Base-by-base conservation (phyloP, 2,797 vertebrate species). In the Hozukius guyotensis region DNA sequence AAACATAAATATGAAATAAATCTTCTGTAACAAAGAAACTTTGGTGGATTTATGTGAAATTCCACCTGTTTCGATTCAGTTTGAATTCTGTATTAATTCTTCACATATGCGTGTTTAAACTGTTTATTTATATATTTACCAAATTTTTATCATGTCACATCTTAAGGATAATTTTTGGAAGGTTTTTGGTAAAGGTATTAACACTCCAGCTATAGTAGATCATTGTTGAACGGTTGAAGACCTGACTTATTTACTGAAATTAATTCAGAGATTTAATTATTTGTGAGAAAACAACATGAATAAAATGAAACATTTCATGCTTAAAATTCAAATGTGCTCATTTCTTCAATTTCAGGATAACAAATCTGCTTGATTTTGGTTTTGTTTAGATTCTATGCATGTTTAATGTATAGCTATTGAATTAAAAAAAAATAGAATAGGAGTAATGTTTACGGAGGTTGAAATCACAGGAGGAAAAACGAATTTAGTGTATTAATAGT, bases 211-310 rank as follows among this genome's bases (percentile, higher is more conserved):
- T 67, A 12, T 8, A 29, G 61, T 2, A 77, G 14, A 87, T 83
- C 20, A 10, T 12, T 78, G 60, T 27, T 81, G 18, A 77, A 83
- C 4, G 5, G 34, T 1, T 64, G 4, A 64, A 52, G 49, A 87
- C 34, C 36, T 25, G 24, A 2, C 59, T 46, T 53, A 70, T 77
- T 70, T 27, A 42, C 14, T 68, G 12, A 72, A 70, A 78, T 76
- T 11, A 83, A 80, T 66, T 46, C 12, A 78, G 3, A 71, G 32
- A 80, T 78, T 70, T 86, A 89, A 89, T 90, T 92, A 61, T 88
- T 86, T 87, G 20, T 4, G 36, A 57, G 29, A 46, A 66, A 91
- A 83, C 8, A 2, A 81, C 14, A 27, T 1, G 1, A 86, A 82
- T 85, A 52, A 90, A 83, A 82, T 77, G 14, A 60, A 83, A 60